Conservation (phyloP, 2,888 invertebrate genomes). For the Vannuccia rotundouncinata region DNA sequence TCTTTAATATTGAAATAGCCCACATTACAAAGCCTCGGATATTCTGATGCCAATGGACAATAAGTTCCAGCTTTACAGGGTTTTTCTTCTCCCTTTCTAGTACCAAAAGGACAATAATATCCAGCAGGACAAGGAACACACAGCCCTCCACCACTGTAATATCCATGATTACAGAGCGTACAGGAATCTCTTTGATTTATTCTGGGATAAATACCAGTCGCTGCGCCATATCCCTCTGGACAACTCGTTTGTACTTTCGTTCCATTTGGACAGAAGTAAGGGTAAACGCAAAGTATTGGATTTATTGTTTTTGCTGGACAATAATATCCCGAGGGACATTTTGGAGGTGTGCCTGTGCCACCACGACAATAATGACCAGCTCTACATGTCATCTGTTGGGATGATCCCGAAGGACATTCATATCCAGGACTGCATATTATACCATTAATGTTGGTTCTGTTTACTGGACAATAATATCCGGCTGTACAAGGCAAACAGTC, state of each 20-base stretch:
- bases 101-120: slow-evolving; percentile 52
- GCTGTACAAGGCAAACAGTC: slow-evolving; percentile 48
- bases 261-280: slow-evolving; percentile 50
- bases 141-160: slow-evolving; percentile 49
- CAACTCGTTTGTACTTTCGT: slow-evolving; percentile 48
- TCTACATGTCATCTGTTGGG: slow-evolving; percentile 46
- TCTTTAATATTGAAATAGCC: slow-evolving; percentile 47
- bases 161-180: slow-evolving; percentile 48
- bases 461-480: slow-evolving; percentile 50
- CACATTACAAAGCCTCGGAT: slow-evolving; percentile 45
- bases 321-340: slow-evolving; percentile 51
- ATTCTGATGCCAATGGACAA: slow-evolving; percentile 45
- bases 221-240: slow-evolving; percentile 48
- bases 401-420: slow-evolving; percentile 49
- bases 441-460: slow-evolving; percentile 47
- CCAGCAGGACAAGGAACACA: slow-evolving; percentile 46
- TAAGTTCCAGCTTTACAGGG: slow-evolving; percentile 42
- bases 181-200: slow-evolving; percentile 45
- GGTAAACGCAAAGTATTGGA: slow-evolving; percentile 46
- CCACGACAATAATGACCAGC: slow-evolving; percentile 48
- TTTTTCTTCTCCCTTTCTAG: slow-evolving; percentile 45
- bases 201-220: slow-evolving; percentile 46
- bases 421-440: slow-evolving; percentile 48
- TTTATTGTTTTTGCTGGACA: slow-evolving; percentile 48
- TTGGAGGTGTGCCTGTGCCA: slow-evolving; percentile 46